phyloP scores from a whole-genome alignment of 2,888 invertebrate species.

The Dryobotodes eremita region DNA sequence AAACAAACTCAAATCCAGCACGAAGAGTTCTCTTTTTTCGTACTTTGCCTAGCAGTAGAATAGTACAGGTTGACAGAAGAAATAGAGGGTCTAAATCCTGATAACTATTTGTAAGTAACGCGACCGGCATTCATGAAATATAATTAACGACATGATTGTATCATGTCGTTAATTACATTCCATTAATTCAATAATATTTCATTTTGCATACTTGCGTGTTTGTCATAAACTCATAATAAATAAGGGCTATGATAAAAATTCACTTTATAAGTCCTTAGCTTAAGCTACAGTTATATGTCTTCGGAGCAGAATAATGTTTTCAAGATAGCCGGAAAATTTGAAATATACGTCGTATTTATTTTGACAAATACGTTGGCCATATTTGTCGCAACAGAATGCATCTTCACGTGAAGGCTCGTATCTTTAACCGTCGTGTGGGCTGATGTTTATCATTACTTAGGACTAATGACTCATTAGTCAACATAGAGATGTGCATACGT shows the following conservation, averaged over 20 bases:
- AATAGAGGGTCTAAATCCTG: not conserved
- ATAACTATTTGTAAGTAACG: not conserved
- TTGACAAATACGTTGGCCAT: constrained; percentile 1
- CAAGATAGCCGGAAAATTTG: constrained; percentile 1
- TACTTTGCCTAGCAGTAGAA: not conserved
- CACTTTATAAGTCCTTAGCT: not conserved
- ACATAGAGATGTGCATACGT: constrained; percentile 14
- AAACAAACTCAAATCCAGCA: not conserved
- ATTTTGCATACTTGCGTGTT: not conserved
- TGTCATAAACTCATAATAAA: not conserved
- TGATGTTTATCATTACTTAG: constrained; percentile 47
- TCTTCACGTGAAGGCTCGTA: not conserved
- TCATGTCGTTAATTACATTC: not conserved
- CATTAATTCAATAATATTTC: not conserved
- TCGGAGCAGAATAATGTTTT: constrained; percentile 14
- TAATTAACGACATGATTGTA: no score
- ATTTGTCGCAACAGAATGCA: constrained; percentile 3
- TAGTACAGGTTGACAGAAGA: not conserved
- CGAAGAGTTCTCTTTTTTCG: not conserved
- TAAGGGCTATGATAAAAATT: not conserved
- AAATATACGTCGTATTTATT: constrained; percentile 14
- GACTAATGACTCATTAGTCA: constrained; percentile 39
- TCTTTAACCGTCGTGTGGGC: constrained; percentile 3
- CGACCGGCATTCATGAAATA: not conserved
- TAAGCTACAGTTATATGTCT: not conserved